phyloP scores from a whole-genome alignment of 2,888 invertebrate species.

The Melieria picta region DNA sequence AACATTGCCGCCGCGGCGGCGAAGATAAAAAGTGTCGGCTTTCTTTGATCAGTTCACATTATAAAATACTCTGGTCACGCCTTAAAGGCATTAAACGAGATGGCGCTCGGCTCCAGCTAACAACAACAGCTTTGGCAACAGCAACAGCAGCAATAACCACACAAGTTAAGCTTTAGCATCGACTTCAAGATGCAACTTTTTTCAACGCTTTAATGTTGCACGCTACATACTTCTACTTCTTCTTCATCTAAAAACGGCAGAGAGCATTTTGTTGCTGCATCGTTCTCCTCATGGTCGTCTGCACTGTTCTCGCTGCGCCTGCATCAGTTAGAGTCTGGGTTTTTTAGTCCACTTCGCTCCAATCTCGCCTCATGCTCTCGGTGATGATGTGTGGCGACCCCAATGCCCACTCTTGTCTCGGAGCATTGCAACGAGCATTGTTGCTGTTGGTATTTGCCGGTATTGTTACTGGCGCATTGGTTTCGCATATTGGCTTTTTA shows the following conservation, averaged over 20 bases:
- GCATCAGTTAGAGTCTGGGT: background rate
- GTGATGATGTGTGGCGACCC: constrained; percentile 2
- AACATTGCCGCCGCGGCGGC: constrained; percentile 54
- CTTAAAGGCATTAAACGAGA: constrained; percentile 67
- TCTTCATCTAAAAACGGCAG: too few relatives aligned
- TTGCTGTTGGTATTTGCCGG: constrained; percentile 9
- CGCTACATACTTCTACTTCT: too few relatives aligned
- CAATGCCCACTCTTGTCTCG: background rate
- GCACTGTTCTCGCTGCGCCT: too few relatives aligned
- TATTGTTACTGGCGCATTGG: constrained; percentile 8
- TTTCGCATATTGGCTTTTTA: constrained; percentile 29
- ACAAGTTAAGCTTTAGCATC: background rate
- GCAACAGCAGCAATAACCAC: background rate
- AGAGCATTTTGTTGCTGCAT: background rate
- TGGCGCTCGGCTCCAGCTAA: constrained; percentile 61
- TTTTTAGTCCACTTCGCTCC: constrained; percentile 34
- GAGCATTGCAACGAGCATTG: background rate
- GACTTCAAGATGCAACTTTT: too few relatives aligned
- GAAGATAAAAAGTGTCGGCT: constrained; percentile 63
- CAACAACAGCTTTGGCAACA: constrained; percentile 33
- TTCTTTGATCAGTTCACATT: constrained; percentile 67
- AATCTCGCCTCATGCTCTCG: constrained; percentile 11
- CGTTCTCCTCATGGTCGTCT: too few relatives aligned
- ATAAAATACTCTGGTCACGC: constrained; percentile 67
- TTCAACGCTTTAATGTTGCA: too few relatives aligned